Base-by-base conservation (phyloP, 2,888 invertebrate species). In the Trachelus tabidus region DNA sequence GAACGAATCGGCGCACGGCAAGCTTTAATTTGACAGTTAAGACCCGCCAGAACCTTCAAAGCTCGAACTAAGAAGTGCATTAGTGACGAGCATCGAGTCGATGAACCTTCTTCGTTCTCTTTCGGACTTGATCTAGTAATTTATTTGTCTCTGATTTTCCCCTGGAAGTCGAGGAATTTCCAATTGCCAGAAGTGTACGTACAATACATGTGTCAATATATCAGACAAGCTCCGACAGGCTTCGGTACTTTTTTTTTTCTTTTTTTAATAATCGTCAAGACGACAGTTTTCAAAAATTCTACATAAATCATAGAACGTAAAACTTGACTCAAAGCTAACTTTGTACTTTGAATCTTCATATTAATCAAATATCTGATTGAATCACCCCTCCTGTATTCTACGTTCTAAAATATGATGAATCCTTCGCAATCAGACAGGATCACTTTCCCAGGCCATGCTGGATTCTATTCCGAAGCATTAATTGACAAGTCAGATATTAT, bases 401-500 rank as follows among this genome's bases (percentile, higher is more conserved):
- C 12, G 31, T 71, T 56, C 71, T 3, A 15, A 71, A 71, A 31
- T 71, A 71, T 15, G 23, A 31, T 12, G 34, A 71, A 71, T 71
- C 71, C 71, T 34, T 71, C 34, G 15, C 80, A 77, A 81, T 81
- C 79, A n/a, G 33, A 37, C 37, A 78, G 73, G 6, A 23, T 40
- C 56, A 23, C 56, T 56, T 56, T 56, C 15, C 56, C 56, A 23
- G 30, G 71, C 71, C 34, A 15, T 34, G 71, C 33, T 12, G 71
- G 34, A 71, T 71, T 71, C 31, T 4, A 31, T 30, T 76, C 34
- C 68, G 76, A 56, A 56, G 56, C 56, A 69, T 80, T 83, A 81
- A 84, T 84, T 84, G 84, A 84, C 84, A 83, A 76, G 80, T 77
- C 77, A 78, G 81, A 82, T 81, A 83, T 83, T 80, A 80, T 80